Conservation (phyloP, 37 sponge, comb jelly and placozoan genomes). For the Chondrosia reniformis region DNA sequence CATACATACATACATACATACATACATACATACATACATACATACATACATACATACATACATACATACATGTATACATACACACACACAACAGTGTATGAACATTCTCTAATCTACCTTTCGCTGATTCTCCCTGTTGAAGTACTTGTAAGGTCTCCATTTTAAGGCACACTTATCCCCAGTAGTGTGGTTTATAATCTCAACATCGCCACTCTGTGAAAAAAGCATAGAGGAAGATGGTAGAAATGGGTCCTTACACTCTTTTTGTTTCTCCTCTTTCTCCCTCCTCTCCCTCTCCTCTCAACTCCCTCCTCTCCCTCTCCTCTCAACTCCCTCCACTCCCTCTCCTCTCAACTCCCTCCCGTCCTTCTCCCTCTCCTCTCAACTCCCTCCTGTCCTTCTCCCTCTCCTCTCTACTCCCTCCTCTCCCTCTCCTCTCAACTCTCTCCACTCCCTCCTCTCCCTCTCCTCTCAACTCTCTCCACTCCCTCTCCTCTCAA, state of each 20-base stretch:
- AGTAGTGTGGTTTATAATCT: slow-evolving; percentile 87
- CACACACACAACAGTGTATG: slow-evolving; percentile 27
- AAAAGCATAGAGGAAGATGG: not conserved
- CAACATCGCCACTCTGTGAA: slow-evolving; percentile 81
- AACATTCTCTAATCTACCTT: no score
- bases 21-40: slow-evolving; percentile 32
- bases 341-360: no score
- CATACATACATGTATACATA: slow-evolving; percentile 17
- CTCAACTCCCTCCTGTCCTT: no score
- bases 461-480: not conserved
- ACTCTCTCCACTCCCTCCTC: not conserved
- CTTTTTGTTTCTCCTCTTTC: no score
- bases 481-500: not conserved
- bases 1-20: slow-evolving; percentile 22
- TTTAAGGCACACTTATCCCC: slow-evolving; percentile 76
- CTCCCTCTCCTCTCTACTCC: not conserved
- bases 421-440: not conserved
- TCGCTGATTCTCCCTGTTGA: slow-evolving; percentile 78
- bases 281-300: no score
- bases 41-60: slow-evolving; percentile 32
- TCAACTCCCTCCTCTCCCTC: no score
- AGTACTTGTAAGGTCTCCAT: slow-evolving; percentile 91
- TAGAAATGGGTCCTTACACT: no score
- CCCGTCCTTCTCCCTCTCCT: no score
- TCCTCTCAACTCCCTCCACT: no score